These are phyloP conservation scores for Corythornis cristatus DNA, from an alignment of 2,113 vertebrate species.

Conservation along the genomic window DNA sequence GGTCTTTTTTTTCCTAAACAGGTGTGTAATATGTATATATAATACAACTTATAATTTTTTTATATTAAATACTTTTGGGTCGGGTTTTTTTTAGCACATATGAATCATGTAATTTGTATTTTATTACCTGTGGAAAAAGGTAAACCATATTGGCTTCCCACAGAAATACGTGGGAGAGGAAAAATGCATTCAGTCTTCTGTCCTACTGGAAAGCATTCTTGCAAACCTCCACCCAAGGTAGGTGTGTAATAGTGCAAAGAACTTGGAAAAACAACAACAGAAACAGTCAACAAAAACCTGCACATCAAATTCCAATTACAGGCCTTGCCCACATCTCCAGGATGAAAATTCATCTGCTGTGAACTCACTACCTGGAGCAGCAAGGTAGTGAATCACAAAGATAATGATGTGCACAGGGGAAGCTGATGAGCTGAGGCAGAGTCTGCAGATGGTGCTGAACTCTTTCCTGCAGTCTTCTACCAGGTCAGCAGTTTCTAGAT, in stretches of 20 bases:
- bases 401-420: background rate
- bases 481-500: conserved; percentile 27
- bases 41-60: background rate
- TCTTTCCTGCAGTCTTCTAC: background rate
- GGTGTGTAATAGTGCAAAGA: background rate
- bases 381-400: background rate
- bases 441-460: background rate
- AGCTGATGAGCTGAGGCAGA: background rate
- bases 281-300: background rate
- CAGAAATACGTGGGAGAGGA: background rate
- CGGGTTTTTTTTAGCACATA: background rate
- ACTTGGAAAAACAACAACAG: background rate
- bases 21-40: background rate
- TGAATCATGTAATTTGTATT: background rate
- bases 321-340: accelerated
- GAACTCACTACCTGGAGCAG: background rate
- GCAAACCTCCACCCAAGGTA: background rate
- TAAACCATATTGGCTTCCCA: background rate
- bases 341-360: background rate
- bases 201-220: background rate
- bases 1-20: background rate
- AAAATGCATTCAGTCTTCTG: background rate
- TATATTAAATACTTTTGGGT: background rate
- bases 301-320: background rate
- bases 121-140: background rate